These are phyloP conservation scores for Probosciger aterrimus DNA, from an alignment of 2,113 vertebrate species.

Conservation along the genomic window DNA sequence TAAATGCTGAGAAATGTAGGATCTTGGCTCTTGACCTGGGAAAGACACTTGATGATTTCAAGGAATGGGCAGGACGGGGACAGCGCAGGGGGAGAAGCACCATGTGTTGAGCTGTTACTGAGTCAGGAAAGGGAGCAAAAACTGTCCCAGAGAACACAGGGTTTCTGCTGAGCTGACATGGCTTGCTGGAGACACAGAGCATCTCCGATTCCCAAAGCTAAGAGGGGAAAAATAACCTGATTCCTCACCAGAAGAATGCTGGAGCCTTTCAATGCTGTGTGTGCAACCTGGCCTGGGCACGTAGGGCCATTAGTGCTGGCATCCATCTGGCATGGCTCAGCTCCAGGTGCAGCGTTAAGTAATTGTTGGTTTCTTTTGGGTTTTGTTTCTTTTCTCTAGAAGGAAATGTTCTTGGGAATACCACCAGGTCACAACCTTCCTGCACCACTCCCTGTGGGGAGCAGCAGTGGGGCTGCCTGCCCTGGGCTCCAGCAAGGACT, in stretches of 20 bases:
- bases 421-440: not conserved
- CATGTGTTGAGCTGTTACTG: not conserved
- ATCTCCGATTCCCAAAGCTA: not conserved
- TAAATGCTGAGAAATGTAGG: not conserved
- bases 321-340: not conserved
- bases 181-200: not conserved
- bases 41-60: not conserved
- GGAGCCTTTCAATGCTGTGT: not conserved
- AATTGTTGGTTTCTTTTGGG: not conserved
- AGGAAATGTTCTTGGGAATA: not conserved
- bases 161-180: not conserved
- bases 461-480: not conserved
- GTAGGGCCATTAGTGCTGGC: rapidly evolving
- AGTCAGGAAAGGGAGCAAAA: not conserved
- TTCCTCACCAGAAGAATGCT: not conserved
- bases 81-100: not conserved
- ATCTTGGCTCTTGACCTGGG: not conserved
- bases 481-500: not conserved
- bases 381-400: not conserved
- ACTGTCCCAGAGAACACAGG: rapidly evolving
- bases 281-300: not conserved
- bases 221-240: not conserved
- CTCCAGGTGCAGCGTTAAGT: not conserved
- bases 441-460: not conserved
- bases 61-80: not conserved